Evolutionary conservation across 1,140 invertebrate genomes (phyloP), one percentile per base, ranked within the genome.

Genomic region (Liolophura sinensis): DNA sequence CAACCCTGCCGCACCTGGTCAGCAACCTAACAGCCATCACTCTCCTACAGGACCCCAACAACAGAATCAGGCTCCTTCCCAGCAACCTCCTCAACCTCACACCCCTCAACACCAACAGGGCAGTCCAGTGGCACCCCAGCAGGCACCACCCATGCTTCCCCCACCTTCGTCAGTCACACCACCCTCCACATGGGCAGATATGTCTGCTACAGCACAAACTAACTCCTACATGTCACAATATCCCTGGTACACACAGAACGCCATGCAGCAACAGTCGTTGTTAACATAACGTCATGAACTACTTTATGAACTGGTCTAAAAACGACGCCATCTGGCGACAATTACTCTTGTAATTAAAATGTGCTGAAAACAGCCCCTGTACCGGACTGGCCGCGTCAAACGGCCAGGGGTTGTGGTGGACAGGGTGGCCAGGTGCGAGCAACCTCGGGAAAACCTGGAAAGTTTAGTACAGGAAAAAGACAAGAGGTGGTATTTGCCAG

Each of bases 181-280:
- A 1, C 63, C 54, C 5, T 60, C 66, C 46, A 63, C 72, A 47
- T 77, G 75, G 75, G 73, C 75, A 15, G 75, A 77, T 55, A 73
- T 77, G 55, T 70, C 72, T 52, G 66, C 68, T 54, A 71, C 72
- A 50, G 74, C 73, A 40, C 59, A 62, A 31, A 62, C 69, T 68
- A 77, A 77, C 64, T 70, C 74, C 47, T 73, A 75, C 54, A 76
- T 76, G 68, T 65, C 73, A 7, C 74, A 78, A 64, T 72, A 68
- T 24, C 72, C 76, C n/a, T 79, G 78, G 76, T 79, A 81, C 50
- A 59, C 68, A 14, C 73, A 79, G 27, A 75, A 71, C 48, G 60
- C 69, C 16, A 70, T 74, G 62, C 64, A 69, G 25, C 75, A 77
- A 62, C 77, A 79, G 58, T 77, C 75, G 1, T 71, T 75, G 52